Base-by-base conservation (phyloP, 2,888 invertebrate species). In the Agrenia bidenticulata region DNA sequence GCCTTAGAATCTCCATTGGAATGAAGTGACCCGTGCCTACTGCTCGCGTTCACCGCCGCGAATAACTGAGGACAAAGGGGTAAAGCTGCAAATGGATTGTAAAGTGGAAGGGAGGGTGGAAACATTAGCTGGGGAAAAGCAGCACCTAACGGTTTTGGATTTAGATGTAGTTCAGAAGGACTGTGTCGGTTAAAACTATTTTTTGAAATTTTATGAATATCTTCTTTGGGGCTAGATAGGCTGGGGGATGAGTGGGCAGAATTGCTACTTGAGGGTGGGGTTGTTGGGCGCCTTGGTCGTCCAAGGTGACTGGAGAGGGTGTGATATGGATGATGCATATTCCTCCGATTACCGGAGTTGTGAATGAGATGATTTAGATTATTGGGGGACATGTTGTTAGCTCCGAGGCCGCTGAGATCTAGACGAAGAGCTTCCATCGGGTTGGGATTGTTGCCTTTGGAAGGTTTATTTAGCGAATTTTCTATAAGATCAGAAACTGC, bases 11-110 rank as follows among this genome's bases (percentile, higher is more conserved):
- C 58, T 2, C 66, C 66, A 37, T 69, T 61, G 2, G 63, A 51
- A 21, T 63, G 62, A 26, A 54, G 23, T n/a, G 9, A 15, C 5
- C 27, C 27, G 5, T 58, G 58, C 17, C 58, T 4, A 15, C 56
- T 41, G 23, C 49, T 39, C 5, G 58, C 64, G 21, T 26, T 55
- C 2, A 67, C 72, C 7, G 71, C 66, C 19, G 71, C 69, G 66
- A 75, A 75, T 27, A 75, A 58, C 61, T 74, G 73, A 19, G 72
- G 75, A 49, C 70, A 70, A n/a, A 75, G 51, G 21, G 75, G 69
- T 27, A 74, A 54, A 9, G 66, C 73, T 11, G 74, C 72, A 57
- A 75, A 75, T 2, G 75, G 75, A 55, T 75, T 75, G 69, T 74
- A 75, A n/a, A 75, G 42, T 37, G 75, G 75, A 5, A 71, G 67